A percentile compares a stretch with the other conserved stretches of the same genome.
Evolutionary conservation across 2,797 vertebrate species (phyloP).

Genomic region (Odontamblyopus lacepedii): DNA sequence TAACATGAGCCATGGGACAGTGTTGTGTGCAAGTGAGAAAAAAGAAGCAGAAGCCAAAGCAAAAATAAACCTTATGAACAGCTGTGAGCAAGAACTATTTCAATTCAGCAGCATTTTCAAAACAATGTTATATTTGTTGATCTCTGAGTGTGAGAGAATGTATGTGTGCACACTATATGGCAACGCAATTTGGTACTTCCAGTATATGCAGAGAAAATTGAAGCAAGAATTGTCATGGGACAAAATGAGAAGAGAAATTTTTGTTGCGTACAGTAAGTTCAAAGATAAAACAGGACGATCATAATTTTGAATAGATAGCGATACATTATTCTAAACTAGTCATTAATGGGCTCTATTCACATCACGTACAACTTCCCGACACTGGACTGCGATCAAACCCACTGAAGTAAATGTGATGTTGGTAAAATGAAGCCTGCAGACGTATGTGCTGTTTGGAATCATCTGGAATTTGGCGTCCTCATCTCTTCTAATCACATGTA

Average conservation of each 20-base stretch:
- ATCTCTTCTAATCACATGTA: no score
- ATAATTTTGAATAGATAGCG: no score
- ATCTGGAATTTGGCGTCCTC: no score
- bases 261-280: neutral
- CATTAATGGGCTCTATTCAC: no score
- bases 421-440: no score
- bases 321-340: no score
- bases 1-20: constrained; percentile 30
- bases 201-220: neutral
- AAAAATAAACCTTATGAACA: constrained; percentile 37
- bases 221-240: neutral
- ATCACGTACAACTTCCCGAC: no score
- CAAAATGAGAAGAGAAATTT: no score
- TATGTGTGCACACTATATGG: neutral
- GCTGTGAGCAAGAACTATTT: constrained; percentile 22
- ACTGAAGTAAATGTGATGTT: no score
- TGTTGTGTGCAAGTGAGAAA: constrained; percentile 21
- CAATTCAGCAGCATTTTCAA: constrained; percentile 12
- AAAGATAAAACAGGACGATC: neutral
- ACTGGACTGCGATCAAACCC: no score
- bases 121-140: neutral
- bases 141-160: neutral
- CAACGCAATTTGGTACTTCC: neutral
- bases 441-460: no score
- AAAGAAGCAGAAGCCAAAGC: constrained; percentile 18